Conservation (phyloP, 2,797 vertebrate genomes). For the Sebastes nivosus region DNA sequence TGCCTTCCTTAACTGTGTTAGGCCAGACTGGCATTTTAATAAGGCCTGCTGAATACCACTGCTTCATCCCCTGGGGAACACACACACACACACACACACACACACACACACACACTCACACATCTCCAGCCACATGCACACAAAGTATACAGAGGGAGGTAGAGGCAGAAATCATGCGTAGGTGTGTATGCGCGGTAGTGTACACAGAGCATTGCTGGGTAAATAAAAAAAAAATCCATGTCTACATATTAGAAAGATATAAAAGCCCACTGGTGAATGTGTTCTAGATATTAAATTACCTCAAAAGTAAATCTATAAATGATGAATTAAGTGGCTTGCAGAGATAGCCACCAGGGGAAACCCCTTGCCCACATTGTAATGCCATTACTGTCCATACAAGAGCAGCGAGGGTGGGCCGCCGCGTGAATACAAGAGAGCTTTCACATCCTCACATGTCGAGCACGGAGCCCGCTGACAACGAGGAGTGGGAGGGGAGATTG, state of each 20-base stretch:
- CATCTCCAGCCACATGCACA: slow-evolving; percentile 47
- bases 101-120: slow-evolving; percentile 60
- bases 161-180: slow-evolving; percentile 46
- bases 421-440: slow-evolving; percentile 30
- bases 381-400: slow-evolving; percentile 52
- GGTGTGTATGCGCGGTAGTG: slow-evolving; percentile 23
- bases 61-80: slow-evolving; percentile 77
- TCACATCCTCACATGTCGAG: slow-evolving; percentile 43
- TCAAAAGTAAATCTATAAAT: slow-evolving; percentile 69
- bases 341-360: slow-evolving; percentile 44
- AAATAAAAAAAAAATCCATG: slow-evolving; percentile 4
- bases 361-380: slow-evolving; percentile 53
- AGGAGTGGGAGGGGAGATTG: slow-evolving; percentile 10
- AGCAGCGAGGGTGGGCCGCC: slow-evolving; percentile 10
- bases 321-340: slow-evolving; percentile 69
- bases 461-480: slow-evolving; percentile 15
- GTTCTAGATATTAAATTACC: slow-evolving; percentile 49
- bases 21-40: slow-evolving; percentile 85
- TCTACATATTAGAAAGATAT: slow-evolving; percentile 40
- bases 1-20: slow-evolving; percentile 73
- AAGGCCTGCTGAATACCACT: slow-evolving; percentile 83
- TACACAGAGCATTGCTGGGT: not conserved
- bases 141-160: slow-evolving; percentile 47
- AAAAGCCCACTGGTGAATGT: slow-evolving; percentile 1
- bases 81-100: slow-evolving; percentile 62